These are phyloP conservation scores for Pachyramphus minor DNA, from an alignment of 2,113 vertebrate species.

Conservation along the genomic window DNA sequence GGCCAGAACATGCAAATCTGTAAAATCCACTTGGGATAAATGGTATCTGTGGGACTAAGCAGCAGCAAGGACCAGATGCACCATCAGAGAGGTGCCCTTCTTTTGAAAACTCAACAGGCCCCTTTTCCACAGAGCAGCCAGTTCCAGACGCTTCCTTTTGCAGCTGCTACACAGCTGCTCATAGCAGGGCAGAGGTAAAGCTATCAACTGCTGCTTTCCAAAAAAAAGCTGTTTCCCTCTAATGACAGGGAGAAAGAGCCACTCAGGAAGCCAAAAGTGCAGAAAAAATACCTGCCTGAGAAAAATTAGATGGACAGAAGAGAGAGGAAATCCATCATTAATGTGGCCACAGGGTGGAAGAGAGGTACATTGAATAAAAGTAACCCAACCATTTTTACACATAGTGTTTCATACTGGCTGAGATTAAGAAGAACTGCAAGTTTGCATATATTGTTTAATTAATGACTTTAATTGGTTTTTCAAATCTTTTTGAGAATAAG, in stretches of 20 bases:
- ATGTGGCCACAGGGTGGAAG: accelerated
- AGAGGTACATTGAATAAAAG: not conserved
- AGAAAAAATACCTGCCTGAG: not conserved
- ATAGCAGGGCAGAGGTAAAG: not conserved
- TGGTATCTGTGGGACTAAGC: not conserved
- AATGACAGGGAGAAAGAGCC: not conserved
- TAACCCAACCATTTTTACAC: not conserved
- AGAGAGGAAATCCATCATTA: not conserved
- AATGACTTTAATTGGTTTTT: not conserved
- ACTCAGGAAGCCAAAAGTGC: not conserved
- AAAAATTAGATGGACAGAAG: not conserved
- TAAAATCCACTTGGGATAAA: not conserved
- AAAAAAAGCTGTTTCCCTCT: not conserved
- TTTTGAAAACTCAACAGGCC: not conserved
- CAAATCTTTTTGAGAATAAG: not conserved
- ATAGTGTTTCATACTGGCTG: not conserved
- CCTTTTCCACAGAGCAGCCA: not conserved
- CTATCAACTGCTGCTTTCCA: not conserved
- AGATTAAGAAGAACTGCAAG: not conserved
- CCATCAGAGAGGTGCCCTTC: not conserved
- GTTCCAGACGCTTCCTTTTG: not conserved
- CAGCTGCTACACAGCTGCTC: not conserved
- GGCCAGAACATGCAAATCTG: not conserved
- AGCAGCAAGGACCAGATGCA: not conserved
- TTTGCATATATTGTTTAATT: not conserved